Percentiles rank a stretch among this genome's conserved stretches.
phyloP scores from a whole-genome alignment of 2,113 vertebrate genomes.

The Sula dactylatra region DNA sequence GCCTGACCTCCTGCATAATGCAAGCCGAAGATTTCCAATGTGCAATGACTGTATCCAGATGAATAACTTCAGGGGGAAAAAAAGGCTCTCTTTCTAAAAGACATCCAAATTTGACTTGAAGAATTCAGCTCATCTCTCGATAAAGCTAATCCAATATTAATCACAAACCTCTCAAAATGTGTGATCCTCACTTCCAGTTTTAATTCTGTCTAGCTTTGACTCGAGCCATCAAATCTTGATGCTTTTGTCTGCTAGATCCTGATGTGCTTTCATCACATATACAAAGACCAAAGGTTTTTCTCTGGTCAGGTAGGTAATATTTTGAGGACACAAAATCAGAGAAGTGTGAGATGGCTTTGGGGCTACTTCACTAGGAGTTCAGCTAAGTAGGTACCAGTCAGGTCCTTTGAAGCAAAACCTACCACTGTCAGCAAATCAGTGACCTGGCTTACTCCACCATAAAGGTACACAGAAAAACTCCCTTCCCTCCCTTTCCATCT shows the following conservation, averaged over 20 bases:
- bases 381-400: not conserved
- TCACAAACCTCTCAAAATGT: not conserved
- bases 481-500: slow-evolving; percentile 7
- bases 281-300: slow-evolving; percentile 15
- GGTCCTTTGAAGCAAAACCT: not conserved
- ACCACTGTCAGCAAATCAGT: slow-evolving; percentile 55
- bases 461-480: slow-evolving; percentile 63
- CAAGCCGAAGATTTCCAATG: not conserved
- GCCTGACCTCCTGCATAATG: not conserved
- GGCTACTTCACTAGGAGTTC: not conserved
- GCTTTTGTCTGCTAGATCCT: slow-evolving; percentile 18
- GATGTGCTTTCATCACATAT: not conserved
- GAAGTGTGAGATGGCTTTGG: slow-evolving; percentile 28
- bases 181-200: slow-evolving; percentile 49
- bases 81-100: not conserved
- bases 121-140: not conserved
- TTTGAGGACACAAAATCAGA: slow-evolving; percentile 15
- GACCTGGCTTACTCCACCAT: slow-evolving; percentile 65
- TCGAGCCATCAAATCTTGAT: not conserved
- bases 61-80: not conserved
- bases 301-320: slow-evolving; percentile 19
- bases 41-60: not conserved
- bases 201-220: slow-evolving; percentile 16
- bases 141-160: not conserved
- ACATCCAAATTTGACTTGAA: not conserved